A percentile compares a stretch with the other conserved stretches of the same genome.
These are phyloP conservation scores for Intellagama lesueurii DNA, from an alignment of 2,797 vertebrate species.

Conservation along the genomic window DNA sequence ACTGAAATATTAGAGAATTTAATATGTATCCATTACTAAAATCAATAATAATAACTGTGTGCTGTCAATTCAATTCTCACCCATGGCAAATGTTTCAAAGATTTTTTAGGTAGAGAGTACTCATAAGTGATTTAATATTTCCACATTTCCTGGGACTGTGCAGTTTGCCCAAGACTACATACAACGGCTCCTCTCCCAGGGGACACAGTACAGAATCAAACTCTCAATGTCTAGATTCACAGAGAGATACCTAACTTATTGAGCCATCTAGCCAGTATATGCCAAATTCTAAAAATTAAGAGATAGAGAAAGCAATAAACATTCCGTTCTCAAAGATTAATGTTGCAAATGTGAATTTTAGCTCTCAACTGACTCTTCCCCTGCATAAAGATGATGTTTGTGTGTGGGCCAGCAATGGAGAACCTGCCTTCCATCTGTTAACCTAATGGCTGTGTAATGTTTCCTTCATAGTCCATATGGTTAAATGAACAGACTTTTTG, in stretches of 20 bases:
- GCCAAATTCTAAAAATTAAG: background rate
- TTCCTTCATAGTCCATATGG: background rate
- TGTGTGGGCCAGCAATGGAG: background rate
- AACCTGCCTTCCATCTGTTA: constrained; percentile 23
- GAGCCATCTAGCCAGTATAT: background rate
- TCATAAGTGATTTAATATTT: no score
- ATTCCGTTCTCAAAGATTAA: background rate
- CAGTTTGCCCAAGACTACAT: no score
- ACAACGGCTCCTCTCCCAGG: no score
- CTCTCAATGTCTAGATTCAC: no score
- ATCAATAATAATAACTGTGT: no score
- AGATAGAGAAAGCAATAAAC: background rate
- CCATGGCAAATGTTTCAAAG: no score
- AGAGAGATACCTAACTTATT: no score
- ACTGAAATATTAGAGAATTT: background rate
- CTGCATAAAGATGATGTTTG: background rate
- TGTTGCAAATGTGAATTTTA: background rate
- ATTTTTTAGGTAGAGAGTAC: no score
- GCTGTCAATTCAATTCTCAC: no score
- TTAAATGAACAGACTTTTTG: background rate
- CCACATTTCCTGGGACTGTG: no score
- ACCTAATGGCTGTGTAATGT: constrained; percentile 12
- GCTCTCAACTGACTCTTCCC: background rate
- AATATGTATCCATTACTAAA: background rate
- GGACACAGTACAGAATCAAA: no score